Evolutionary conservation across 2,888 invertebrate genomes (phyloP), one percentile per base, ranked within the genome.

Genomic region (Steinernema scapterisci): DNA sequence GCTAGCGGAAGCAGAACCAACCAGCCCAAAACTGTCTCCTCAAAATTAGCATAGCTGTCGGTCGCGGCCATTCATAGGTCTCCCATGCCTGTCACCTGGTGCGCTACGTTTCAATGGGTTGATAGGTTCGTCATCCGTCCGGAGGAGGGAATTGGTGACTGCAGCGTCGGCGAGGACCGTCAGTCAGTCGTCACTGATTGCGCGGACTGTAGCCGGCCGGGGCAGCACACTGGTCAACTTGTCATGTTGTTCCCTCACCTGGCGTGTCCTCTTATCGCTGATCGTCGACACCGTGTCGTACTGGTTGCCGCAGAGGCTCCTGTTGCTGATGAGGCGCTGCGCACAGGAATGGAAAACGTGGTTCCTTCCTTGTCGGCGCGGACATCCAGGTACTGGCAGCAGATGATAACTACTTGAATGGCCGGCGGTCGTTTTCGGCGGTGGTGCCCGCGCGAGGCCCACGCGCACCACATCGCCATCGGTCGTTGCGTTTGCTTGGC

Each of bases 401-500:
- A 63, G 63, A 63, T 63, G 63, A 63, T 63, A 63, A 63, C 63
- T 63, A 63, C 63, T 63, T 63, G 63, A 63, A 63, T 63, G 63
- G 63, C 27, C 63, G 63, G 23, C 63, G 63, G 52, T 11, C 52
- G 52, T 9, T 38, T 38, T 38, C 9, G 38, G 9, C 27, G 63
- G 63, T 63, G 63, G 54, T 54, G 54, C 54, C 54, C 54, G 54
- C 54, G 23, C 54, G 54, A 27, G 54, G 23, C 5, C 63, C 21
- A 21, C 54, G 54, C 54, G 54, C 21, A 19, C 54, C 54, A 54
- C 54, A 51, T 51, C 51, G 54, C 27, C 63, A 63, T 63, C 63
- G 63, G 63, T 63, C 63, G 63, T 31, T 31, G 63, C 31, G 63
- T 63, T 63, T 63, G 63, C 63, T 63, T 63, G 63, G 63, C 63